phyloP scores from a whole-genome alignment of 2,888 invertebrate species.

The Heliconius sara region DNA sequence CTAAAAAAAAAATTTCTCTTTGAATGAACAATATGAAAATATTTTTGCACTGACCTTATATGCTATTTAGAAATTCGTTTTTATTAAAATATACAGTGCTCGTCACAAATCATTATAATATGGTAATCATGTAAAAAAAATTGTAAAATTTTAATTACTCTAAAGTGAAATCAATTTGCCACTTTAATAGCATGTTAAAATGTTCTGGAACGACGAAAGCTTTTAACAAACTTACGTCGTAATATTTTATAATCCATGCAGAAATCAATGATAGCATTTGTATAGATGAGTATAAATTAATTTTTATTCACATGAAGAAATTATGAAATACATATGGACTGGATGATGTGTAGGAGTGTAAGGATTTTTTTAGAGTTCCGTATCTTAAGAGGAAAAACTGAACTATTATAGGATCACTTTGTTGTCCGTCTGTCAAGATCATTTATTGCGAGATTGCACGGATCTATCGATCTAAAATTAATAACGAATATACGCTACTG shows the following conservation, averaged over 20 bases:
- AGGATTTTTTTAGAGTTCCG: too few relatives aligned
- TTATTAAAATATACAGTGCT: neutral
- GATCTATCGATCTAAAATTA: too few relatives aligned
- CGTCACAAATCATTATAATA: neutral
- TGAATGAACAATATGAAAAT: too few relatives aligned
- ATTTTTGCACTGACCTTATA: neutral
- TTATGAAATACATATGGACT: neutral
- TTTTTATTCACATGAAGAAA: neutral
- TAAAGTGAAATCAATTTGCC: neutral
- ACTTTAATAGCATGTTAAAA: conserved; percentile 10
- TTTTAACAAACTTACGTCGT: conserved; percentile 15
- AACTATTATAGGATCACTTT: too few relatives aligned
- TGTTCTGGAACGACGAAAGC: neutral
- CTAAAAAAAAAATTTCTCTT: too few relatives aligned
- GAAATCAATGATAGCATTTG: neutral
- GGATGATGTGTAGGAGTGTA: too few relatives aligned
- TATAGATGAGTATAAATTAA: neutral
- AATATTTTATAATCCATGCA: conserved; percentile 7
- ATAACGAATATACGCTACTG: too few relatives aligned
- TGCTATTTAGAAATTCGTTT: neutral
- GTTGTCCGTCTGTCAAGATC: too few relatives aligned
- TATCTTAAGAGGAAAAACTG: too few relatives aligned
- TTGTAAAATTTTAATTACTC: neutral
- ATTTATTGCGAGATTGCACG: too few relatives aligned
- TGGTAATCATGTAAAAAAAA: neutral